These are phyloP conservation scores for Pollenia labialis DNA, from an alignment of 2,888 invertebrate species.

Conservation along the genomic window DNA sequence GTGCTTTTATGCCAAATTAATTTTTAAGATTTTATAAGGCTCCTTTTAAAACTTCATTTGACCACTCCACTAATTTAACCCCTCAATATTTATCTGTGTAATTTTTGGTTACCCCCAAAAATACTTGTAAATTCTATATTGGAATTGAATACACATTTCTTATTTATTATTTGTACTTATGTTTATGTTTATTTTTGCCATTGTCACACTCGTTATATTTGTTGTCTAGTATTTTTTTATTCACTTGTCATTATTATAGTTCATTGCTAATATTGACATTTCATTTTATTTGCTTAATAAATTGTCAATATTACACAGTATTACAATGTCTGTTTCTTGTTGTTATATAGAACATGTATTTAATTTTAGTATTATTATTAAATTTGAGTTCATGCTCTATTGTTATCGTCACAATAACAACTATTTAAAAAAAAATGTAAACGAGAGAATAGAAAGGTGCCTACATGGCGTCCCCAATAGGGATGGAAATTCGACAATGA, in stretches of 20 bases:
- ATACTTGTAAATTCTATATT: neutral
- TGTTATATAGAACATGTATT: neutral
- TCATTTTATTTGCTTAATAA: conserved; percentile 59
- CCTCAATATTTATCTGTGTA: neutral
- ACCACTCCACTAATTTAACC: neutral
- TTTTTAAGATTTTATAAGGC: too few species aligned
- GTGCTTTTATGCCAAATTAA: too few species aligned
- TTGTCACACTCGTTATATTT: neutral
- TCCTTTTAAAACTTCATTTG: too few species aligned
- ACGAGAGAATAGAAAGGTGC: neutral
- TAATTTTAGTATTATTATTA: conserved; percentile 45
- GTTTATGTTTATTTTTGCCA: neutral
- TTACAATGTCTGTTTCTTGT: conserved; percentile 35
- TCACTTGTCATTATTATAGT: conserved; percentile 60
- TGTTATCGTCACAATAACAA: conserved; percentile 1
- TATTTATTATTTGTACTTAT: conserved; percentile 26
- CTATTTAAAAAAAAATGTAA: neutral
- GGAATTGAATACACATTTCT: conserved; percentile 10
- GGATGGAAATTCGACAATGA: neutral
- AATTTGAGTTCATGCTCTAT: conserved; percentile 21
- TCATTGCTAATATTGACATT: conserved; percentile 66
- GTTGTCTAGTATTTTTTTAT: conserved; percentile 4
- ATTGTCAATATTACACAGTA: conserved; percentile 60
- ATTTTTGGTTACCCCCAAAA: neutral
- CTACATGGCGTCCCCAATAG: neutral